A percentile compares a stretch with the other conserved stretches of the same genome.
phyloP scores from a whole-genome alignment of 2,797 vertebrate species.

The Amblyopsis hoosieri region DNA sequence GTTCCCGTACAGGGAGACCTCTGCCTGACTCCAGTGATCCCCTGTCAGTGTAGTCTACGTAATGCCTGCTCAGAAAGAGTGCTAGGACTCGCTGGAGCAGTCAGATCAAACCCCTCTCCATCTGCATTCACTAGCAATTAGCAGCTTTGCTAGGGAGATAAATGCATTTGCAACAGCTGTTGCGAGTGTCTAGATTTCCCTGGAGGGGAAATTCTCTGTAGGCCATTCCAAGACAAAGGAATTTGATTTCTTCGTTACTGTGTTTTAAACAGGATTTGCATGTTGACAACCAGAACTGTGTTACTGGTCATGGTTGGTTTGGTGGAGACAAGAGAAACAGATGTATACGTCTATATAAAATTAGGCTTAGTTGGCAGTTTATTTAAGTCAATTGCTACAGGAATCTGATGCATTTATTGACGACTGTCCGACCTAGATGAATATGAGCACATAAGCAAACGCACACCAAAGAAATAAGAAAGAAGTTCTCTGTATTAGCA shows the following conservation, averaged over 20 bases:
- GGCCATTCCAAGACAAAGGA: constrained; percentile 27
- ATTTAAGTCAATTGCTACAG: too few relatives aligned
- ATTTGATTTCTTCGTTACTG: not conserved
- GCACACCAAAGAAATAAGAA: constrained; percentile 4
- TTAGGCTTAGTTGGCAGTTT: too few relatives aligned
- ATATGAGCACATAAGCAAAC: constrained; percentile 23
- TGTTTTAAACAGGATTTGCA: too few relatives aligned
- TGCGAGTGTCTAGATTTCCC: constrained; percentile 57
- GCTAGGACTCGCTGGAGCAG: constrained; percentile 39
- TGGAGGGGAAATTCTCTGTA: constrained; percentile 41
- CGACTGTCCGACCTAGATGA: constrained; percentile 42
- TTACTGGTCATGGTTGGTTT: constrained; percentile 1
- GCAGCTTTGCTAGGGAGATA: constrained; percentile 58
- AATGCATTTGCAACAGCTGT: constrained; percentile 67
- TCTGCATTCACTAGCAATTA: constrained; percentile 67
- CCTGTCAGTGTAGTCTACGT: constrained; percentile 31
- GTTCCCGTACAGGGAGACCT: constrained; percentile 41
- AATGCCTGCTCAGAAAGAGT: constrained; percentile 29
- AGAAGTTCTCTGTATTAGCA: constrained; percentile 46
- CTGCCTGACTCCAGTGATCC: constrained; percentile 37
- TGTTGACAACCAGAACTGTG: constrained; percentile 15
- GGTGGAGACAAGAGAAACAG: not conserved
- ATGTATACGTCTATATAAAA: too few relatives aligned
- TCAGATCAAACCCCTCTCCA: constrained; percentile 52
- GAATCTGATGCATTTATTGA: constrained; percentile 32